These are phyloP conservation scores for Brachyhypopomus occidentalis DNA, from an alignment of 2,113 vertebrate species.

Conservation along the genomic window DNA sequence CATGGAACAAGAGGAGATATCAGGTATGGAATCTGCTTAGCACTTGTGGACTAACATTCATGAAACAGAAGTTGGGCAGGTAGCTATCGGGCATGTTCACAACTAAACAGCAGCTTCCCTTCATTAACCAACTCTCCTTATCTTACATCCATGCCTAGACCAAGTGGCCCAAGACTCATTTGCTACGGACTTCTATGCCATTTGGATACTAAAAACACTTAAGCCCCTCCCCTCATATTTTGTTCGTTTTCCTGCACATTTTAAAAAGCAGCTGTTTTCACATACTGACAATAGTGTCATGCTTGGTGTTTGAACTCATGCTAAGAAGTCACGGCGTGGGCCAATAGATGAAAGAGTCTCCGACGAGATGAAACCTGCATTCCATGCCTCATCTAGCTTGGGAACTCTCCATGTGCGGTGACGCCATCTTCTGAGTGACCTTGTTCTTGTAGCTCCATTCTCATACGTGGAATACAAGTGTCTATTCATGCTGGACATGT, in stretches of 20 bases:
- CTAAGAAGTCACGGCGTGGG: background rate
- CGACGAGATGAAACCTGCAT: background rate
- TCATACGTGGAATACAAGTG: too few species aligned
- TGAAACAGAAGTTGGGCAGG: background rate
- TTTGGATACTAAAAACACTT: too few species aligned
- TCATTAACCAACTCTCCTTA: too few species aligned
- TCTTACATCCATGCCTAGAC: too few species aligned
- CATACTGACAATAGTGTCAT: slow-evolving; percentile 7
- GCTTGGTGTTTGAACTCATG: background rate
- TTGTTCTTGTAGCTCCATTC: background rate
- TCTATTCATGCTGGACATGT: background rate
- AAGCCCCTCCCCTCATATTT: too few species aligned
- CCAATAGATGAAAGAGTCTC: background rate
- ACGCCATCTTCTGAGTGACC: background rate
- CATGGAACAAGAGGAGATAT: background rate
- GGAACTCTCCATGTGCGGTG: too few species aligned
- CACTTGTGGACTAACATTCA: background rate
- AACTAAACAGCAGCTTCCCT: too few species aligned
- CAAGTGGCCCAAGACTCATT: too few species aligned
- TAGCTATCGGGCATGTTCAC: background rate
- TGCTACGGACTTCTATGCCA: too few species aligned
- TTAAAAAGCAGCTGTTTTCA: background rate
- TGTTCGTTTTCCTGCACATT: background rate
- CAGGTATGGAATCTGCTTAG: too few species aligned
- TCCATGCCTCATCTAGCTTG: background rate